Percentiles rank a stretch among this genome's conserved stretches.
Evolutionary conservation across 2,888 invertebrate genomes (phyloP).

Genomic region (Neria commutata): DNA sequence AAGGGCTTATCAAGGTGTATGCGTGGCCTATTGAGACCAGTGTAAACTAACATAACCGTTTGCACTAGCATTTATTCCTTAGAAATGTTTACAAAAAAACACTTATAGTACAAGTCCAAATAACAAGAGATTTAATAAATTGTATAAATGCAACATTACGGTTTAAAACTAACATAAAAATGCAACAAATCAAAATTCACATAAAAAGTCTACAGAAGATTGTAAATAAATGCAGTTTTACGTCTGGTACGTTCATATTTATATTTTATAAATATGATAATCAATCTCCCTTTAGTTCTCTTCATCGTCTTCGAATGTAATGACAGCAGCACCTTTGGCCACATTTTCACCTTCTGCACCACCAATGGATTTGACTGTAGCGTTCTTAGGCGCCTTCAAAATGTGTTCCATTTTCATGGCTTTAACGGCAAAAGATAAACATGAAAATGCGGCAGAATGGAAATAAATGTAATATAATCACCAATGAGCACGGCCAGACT

Average conservation of each 20-base stretch:
- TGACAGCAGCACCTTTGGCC: conserved; percentile 73
- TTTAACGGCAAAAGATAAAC: conserved; percentile 21
- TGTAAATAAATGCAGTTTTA: conserved; percentile 48
- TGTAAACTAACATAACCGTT: too few species aligned
- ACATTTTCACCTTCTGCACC: conserved; percentile 83
- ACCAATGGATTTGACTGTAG: conserved; percentile 73
- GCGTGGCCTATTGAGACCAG: too few species aligned
- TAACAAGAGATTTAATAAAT: neutral
- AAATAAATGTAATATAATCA: conserved; percentile 23
- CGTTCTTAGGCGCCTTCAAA: conserved; percentile 82
- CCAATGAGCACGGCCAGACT: conserved; percentile 87
- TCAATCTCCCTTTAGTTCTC: conserved; percentile 23
- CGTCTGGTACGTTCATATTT: too few species aligned
- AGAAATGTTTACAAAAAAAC: too few species aligned
- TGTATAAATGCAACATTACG: neutral
- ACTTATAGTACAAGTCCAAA: too few species aligned
- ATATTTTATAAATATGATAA: neutral
- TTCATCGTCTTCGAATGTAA: conserved; percentile 64
- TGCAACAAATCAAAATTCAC: conserved; percentile 16
- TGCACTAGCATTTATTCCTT: too few species aligned
- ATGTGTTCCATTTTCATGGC: conserved; percentile 99
- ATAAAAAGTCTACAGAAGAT: neutral
- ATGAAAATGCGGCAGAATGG: too few species aligned
- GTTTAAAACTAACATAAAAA: conserved; percentile 3
- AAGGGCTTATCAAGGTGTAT: too few species aligned